phyloP scores from a whole-genome alignment of 2,113 vertebrate species.

The Formicarius rufipectus region DNA sequence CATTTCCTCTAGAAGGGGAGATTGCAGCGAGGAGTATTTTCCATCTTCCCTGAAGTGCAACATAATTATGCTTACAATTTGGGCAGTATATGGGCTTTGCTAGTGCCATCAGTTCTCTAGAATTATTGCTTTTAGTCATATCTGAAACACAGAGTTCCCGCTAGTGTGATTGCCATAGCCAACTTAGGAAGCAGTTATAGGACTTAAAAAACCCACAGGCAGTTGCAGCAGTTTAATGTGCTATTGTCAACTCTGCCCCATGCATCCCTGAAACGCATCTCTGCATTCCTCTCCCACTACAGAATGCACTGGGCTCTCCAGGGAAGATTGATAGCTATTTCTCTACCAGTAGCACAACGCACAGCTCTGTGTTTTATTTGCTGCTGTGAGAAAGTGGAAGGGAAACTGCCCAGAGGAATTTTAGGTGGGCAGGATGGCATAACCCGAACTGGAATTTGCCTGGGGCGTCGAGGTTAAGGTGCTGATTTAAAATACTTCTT shows the following conservation, averaged over 20 bases:
- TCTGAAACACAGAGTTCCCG: background rate
- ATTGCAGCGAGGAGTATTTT: background rate
- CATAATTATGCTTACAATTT: background rate
- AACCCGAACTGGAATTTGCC: background rate
- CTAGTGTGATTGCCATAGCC: background rate
- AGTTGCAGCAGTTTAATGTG: background rate
- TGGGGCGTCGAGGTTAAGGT: background rate
- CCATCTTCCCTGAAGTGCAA: background rate
- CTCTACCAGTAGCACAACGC: background rate
- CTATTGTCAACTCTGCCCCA: background rate
- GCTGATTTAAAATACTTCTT: background rate
- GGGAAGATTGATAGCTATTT: background rate
- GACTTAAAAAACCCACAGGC: background rate
- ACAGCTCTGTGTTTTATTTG: background rate
- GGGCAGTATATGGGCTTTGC: background rate
- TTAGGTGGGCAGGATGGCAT: background rate
- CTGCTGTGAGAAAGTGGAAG: background rate
- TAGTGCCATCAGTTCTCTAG: background rate
- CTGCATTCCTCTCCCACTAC: slow-evolving; percentile 7
- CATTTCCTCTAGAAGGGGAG: background rate
- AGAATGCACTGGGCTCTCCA: background rate
- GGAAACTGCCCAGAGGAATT: background rate
- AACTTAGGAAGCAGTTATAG: background rate
- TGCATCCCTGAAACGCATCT: background rate
- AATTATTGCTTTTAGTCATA: background rate